phyloP scores from a whole-genome alignment of 2,888 invertebrate genomes.

The Eudemis profundana region DNA sequence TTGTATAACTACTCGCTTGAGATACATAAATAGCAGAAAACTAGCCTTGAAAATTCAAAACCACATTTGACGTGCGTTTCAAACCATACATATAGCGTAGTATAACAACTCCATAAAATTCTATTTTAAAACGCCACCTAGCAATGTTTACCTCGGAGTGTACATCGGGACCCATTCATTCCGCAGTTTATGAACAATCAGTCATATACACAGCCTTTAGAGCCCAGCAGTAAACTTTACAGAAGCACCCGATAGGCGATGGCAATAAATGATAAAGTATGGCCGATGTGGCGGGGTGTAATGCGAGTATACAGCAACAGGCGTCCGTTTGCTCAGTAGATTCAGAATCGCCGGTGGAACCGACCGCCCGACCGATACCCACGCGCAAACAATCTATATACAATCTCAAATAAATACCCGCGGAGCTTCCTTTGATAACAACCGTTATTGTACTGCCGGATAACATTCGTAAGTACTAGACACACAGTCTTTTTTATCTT shows the following conservation, averaged over 20 bases:
- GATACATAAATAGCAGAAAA: no score
- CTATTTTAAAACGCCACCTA: background rate
- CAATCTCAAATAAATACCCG: conserved; percentile 49
- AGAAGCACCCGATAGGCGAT: conserved; percentile 33
- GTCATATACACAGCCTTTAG: conserved; percentile 30
- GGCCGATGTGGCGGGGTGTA: conserved; percentile 47
- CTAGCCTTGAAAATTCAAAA: no score
- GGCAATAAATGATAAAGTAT: conserved; percentile 51
- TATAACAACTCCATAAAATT: background rate
- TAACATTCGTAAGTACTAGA: conserved; percentile 58
- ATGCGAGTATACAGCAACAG: conserved; percentile 37
- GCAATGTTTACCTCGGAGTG: background rate
- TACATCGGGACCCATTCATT: background rate
- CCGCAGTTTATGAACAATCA: conserved; percentile 14
- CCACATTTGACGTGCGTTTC: no score
- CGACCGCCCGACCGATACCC: conserved; percentile 47
- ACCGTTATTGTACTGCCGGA: conserved; percentile 53
- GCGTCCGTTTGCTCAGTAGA: conserved; percentile 46
- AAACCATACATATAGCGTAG: no score
- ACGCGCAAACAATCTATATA: conserved; percentile 38
- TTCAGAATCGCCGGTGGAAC: conserved; percentile 47
- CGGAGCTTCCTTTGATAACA: conserved; percentile 58
- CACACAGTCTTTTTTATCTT: conserved; percentile 60
- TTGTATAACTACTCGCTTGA: no score
- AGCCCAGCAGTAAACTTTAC: conserved; percentile 30